Conservation (phyloP, 37 sponge, comb jelly and placozoan genomes). For the Cladorhizidae sp. region DNA sequence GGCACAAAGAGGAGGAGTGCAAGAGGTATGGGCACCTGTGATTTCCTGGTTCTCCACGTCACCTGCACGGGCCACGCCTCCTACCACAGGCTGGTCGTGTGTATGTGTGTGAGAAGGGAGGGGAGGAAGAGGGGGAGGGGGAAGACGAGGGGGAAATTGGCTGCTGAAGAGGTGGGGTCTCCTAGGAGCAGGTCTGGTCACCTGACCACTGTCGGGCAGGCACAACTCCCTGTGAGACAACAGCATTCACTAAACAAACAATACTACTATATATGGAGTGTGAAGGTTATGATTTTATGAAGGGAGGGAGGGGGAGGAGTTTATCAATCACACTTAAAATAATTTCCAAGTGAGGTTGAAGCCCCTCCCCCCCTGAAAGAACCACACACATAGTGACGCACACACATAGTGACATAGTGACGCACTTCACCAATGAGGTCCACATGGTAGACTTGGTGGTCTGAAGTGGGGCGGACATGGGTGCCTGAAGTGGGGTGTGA, state of each 20-base stretch:
- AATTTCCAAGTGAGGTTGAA: no score
- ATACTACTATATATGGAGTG: no score
- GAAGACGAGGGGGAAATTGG: neutral
- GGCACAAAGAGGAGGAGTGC: neutral
- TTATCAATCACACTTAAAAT: no score
- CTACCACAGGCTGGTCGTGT: no score
- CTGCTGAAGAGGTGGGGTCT: constrained; percentile 5
- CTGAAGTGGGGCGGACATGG: no score
- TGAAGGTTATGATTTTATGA: no score
- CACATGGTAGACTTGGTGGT: constrained; percentile 12
- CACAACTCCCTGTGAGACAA: constrained; percentile 9
- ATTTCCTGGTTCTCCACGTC: neutral
- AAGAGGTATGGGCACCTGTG: constrained; percentile 17
- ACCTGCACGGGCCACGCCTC: no score
- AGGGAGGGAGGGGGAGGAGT: no score
- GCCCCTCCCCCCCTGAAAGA: no score
- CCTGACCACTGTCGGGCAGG: neutral
- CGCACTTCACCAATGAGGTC: neutral
- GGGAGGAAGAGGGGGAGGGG: neutral
- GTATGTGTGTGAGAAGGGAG: neutral
- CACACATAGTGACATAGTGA: neutral
- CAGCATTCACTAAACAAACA: neutral
- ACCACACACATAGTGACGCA: no score
- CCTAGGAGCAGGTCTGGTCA: constrained; percentile 40
- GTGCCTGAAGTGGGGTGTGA: no score